Evolutionary conservation across 2,113 vertebrate species (phyloP).

Genomic region (Bos taurus): DNA sequence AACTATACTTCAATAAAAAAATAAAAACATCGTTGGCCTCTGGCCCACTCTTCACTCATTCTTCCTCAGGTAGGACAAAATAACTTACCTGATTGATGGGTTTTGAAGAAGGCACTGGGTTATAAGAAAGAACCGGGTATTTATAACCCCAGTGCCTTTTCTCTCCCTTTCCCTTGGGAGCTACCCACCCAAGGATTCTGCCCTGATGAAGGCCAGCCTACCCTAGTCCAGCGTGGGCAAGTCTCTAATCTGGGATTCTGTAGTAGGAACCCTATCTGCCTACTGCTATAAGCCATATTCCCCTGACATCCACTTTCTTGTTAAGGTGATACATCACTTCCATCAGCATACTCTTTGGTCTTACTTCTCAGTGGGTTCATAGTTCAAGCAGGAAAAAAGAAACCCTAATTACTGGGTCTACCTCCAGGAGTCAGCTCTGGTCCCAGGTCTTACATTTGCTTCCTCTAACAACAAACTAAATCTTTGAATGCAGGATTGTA

Average conservation of each 20-base stretch:
- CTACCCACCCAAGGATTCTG: neutral
- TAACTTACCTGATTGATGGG: no score
- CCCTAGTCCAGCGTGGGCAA: neutral
- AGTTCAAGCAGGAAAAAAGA: neutral
- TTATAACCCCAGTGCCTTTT: neutral
- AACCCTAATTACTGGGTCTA: neutral
- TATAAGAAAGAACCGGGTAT: neutral
- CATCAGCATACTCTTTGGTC: neutral
- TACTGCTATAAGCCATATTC: neutral
- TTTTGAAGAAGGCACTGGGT: neutral
- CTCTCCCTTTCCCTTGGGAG: neutral
- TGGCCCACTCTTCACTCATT: neutral
- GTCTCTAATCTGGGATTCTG: neutral
- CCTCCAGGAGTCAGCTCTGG: neutral
- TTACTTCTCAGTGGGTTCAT: neutral
- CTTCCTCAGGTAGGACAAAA: neutral
- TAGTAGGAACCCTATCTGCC: neutral
- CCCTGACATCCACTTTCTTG: neutral
- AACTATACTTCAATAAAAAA: neutral
- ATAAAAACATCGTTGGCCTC: neutral
- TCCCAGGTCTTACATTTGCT: neutral
- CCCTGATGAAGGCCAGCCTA: neutral
- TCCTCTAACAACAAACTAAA: neutral
- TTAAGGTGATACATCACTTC: neutral
- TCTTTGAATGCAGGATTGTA: neutral